Conservation (phyloP, 2,888 invertebrate species). For the Halictus ligatus region DNA sequence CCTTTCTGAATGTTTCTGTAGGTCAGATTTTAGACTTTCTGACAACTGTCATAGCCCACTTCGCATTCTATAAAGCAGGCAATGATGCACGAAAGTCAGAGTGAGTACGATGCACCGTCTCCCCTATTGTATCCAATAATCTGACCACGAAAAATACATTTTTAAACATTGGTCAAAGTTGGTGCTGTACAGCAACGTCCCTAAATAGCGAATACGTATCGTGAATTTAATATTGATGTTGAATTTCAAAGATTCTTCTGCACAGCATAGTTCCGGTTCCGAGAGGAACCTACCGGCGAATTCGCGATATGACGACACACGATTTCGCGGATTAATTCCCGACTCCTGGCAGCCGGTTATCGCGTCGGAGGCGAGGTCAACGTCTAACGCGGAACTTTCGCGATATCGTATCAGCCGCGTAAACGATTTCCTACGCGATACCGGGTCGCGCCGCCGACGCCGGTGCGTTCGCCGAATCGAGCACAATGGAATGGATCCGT, state of each 20-base stretch:
- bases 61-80: too few species aligned
- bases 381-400: slow-evolving; percentile 1
- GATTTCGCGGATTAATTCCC: not conserved
- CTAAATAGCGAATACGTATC: not conserved
- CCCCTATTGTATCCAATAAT: too few species aligned
- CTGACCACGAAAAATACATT: too few species aligned
- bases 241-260: not conserved
- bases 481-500: slow-evolving; percentile 38
- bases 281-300: not conserved
- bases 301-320: not conserved
- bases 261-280: not conserved
- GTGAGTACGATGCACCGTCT: too few species aligned
- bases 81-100: too few species aligned
- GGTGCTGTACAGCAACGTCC: not conserved
- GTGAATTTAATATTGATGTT: not conserved
- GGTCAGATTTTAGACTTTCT: too few species aligned
- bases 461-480: not conserved
- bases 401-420: not conserved
- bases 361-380: not conserved
- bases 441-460: too few species aligned
- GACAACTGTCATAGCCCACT: too few species aligned
- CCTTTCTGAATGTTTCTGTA: too few species aligned
- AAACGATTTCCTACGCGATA: slow-evolving; percentile 1
- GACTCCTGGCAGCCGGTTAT: not conserved
- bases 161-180: too few species aligned